Conservation (phyloP, 2,113 vertebrate genomes). For the Diadophis punctatus region DNA sequence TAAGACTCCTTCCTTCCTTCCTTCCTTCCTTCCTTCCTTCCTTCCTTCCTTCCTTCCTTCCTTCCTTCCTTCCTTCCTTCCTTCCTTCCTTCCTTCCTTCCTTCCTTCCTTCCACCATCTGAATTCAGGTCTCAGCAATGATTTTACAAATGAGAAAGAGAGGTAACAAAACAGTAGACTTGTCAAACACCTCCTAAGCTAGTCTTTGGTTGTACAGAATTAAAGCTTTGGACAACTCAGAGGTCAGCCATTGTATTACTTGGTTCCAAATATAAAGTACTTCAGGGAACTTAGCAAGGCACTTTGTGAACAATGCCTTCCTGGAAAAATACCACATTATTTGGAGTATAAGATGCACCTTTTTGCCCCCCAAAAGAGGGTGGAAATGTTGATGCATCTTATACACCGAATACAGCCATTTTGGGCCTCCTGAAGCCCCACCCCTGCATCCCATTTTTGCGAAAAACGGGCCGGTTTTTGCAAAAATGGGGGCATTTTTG, state of each 20-base stretch:
- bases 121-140: neutral
- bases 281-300: neutral
- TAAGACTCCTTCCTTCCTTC: neutral
- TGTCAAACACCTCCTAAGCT: neutral
- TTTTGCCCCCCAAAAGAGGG: no score
- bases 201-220: neutral
- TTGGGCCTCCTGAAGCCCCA: no score
- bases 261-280: neutral
- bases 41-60: no score
- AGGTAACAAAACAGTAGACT: neutral
- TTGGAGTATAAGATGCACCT: no score
- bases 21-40: neutral
- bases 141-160: neutral
- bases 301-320: neutral
- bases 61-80: neutral
- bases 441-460: no score
- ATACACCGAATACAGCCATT: no score
- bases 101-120: neutral
- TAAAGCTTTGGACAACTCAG: neutral
- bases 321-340: neutral
- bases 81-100: neutral
- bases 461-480: no score
- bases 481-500: no score
- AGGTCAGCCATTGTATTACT: neutral
- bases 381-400: no score